Base-by-base conservation (phyloP, 2,797 vertebrate genomes). In the Sebastes wilsoni region DNA sequence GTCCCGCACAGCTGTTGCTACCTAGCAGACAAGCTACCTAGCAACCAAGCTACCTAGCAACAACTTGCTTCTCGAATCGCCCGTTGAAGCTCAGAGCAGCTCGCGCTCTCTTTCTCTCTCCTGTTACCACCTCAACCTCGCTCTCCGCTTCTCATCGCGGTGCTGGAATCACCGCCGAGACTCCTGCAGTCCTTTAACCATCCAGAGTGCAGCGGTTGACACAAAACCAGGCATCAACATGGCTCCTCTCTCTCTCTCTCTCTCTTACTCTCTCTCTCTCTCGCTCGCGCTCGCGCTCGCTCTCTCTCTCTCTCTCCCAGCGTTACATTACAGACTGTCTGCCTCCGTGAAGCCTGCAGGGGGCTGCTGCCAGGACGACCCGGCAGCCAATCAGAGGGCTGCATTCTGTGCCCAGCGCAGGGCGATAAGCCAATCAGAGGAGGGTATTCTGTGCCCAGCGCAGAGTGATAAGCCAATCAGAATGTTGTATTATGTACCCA, bases 171-270 rank as follows among this genome's bases (percentile, higher is more conserved):
- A 84, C 90, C 91, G 90, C 83, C 68, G 75, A 80, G 84, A 42
- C 38, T 42, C 13, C 13, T 42, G 38, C 79, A 82, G 81, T 86
- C 83, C 82, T 88, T 77, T 66, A 75, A 89, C 84, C 87, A 89
- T 88, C 93, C 89, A 79, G 82, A 90, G 82, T 72, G 83, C 81
- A 71, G 84, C 75, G 68, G 70, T 80, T 85, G 85, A 89, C 77
- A 88, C 81, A 80, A 80, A 87, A 89, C 82, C 90, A 79, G 77
- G 82, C 88, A 93, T 92, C 90, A 95, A 96, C 95, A 96, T 95
- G 94, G 94, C 94, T 94, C 89, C 94, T 6, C 38, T 42, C 36
- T 0, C 36, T 6, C 36, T 14, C 12, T 14, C 36, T 1, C 36
- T 5, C 36, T 13, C 34, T 12, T 6, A 0, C 9, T 0, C 8